These are phyloP conservation scores for Mustelus asterias DNA, from an alignment of 2,113 vertebrate genomes.

Conservation along the genomic window DNA sequence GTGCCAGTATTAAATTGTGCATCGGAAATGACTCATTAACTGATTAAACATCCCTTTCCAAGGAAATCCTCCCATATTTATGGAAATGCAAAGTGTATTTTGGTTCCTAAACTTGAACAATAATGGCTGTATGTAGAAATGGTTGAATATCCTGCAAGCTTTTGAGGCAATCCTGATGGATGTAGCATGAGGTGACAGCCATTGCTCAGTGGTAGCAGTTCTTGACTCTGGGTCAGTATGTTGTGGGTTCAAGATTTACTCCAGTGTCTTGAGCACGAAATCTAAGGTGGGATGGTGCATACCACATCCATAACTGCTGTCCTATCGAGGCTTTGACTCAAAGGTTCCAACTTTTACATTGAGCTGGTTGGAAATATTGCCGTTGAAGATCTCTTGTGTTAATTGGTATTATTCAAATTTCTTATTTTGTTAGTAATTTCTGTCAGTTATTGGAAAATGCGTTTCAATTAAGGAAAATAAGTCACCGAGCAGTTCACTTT, in stretches of 20 bases:
- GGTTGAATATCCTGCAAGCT: not conserved
- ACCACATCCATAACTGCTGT: not conserved
- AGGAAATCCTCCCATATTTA: not conserved
- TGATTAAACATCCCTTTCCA: not conserved
- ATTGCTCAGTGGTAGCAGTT: too few species aligned
- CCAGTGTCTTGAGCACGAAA: too few species aligned
- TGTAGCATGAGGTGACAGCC: not conserved
- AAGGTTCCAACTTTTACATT: not conserved
- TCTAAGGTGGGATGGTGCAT: not conserved
- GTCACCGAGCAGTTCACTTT: not conserved
- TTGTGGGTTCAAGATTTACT: too few species aligned
- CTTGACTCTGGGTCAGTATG: too few species aligned
- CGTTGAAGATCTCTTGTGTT: not conserved
- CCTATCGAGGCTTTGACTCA: not conserved
- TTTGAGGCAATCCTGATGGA: not conserved
- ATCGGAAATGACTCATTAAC: not conserved
- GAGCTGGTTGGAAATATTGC: not conserved
- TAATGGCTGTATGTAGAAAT: not conserved
- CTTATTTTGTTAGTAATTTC: not conserved
- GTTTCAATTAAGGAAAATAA: not conserved
- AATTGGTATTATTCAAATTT: not conserved
- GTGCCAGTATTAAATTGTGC: not conserved
- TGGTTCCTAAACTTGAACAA: not conserved
- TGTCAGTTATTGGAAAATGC: not conserved
- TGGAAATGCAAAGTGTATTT: not conserved